phyloP scores from a whole-genome alignment of 2,113 vertebrate genomes.

The Vulpes lagopus region DNA sequence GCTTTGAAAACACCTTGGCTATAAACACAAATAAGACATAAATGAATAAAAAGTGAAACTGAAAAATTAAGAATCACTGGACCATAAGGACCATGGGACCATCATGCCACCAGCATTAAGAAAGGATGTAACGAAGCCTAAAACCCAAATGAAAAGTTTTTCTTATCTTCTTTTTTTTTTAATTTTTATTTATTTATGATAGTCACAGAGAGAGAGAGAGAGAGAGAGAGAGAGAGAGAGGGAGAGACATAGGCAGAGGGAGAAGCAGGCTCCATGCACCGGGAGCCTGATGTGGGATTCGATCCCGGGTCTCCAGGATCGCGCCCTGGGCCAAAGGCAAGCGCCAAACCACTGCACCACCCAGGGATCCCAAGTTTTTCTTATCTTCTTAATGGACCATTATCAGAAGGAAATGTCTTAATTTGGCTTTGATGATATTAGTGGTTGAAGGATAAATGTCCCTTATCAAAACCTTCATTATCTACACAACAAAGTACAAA shows the following conservation, averaged over 20 bases:
- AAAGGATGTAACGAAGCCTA: background rate
- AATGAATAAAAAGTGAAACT: background rate
- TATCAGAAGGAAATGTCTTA: background rate
- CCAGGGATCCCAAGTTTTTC: too few species aligned
- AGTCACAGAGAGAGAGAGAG: too few species aligned
- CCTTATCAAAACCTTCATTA: background rate
- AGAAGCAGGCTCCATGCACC: too few species aligned
- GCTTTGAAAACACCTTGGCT: background rate
- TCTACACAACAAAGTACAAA: background rate
- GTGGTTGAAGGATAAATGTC: background rate
- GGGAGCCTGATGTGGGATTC: too few species aligned
- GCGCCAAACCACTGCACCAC: too few species aligned
- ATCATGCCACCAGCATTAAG: background rate
- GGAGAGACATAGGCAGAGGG: too few species aligned
- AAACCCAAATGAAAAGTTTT: constrained; percentile 13
- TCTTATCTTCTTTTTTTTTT: constrained; percentile 35
- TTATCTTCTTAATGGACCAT: background rate
- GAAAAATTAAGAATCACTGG: background rate
- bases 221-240: too few species aligned
- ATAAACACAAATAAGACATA: background rate
- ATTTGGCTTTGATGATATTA: background rate
- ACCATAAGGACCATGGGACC: background rate
- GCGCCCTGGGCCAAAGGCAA: too few species aligned
- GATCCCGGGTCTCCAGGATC: too few species aligned
- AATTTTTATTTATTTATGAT: too few species aligned